Evolutionary conservation across 2,113 vertebrate species (phyloP).

Genomic region (Chaetura pelagica): DNA sequence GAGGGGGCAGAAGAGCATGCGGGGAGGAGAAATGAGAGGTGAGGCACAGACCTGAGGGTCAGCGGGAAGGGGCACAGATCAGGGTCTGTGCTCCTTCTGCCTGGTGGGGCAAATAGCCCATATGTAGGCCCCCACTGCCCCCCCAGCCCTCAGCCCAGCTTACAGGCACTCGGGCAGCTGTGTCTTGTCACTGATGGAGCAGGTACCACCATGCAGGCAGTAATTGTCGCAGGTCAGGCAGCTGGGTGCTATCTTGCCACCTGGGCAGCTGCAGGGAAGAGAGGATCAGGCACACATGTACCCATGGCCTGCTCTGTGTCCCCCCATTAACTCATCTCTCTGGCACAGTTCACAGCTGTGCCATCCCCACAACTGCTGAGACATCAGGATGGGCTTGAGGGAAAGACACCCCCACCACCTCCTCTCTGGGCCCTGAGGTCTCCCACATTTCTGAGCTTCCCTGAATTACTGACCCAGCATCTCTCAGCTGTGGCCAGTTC

Average conservation of each 20-base stretch:
- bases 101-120: not conserved
- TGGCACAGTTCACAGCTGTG: fast-evolving
- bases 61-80: not conserved
- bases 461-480: not conserved
- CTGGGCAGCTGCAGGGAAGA: conserved; percentile 81
- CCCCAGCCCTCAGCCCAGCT: conserved; percentile 9
- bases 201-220: conserved; percentile 86
- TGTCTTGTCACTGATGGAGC: conserved; percentile 82
- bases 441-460: not conserved
- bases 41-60: not conserved
- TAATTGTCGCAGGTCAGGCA: conserved; percentile 87
- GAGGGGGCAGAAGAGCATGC: not conserved
- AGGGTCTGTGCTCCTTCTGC: not conserved
- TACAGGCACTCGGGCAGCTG: conserved; percentile 91
- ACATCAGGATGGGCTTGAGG: not conserved
- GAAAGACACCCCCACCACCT: not conserved
- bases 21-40: not conserved
- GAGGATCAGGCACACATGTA: not conserved
- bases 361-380: fast-evolving
- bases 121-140: fast-evolving
- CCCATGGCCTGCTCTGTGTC: fast-evolving
- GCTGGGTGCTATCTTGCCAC: conserved; percentile 83
- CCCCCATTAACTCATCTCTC: not conserved
- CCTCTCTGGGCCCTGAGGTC: fast-evolving
- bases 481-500: not conserved